These are phyloP conservation scores for Slavum lentiscoides DNA, from an alignment of 2,888 invertebrate genomes.

Conservation along the genomic window DNA sequence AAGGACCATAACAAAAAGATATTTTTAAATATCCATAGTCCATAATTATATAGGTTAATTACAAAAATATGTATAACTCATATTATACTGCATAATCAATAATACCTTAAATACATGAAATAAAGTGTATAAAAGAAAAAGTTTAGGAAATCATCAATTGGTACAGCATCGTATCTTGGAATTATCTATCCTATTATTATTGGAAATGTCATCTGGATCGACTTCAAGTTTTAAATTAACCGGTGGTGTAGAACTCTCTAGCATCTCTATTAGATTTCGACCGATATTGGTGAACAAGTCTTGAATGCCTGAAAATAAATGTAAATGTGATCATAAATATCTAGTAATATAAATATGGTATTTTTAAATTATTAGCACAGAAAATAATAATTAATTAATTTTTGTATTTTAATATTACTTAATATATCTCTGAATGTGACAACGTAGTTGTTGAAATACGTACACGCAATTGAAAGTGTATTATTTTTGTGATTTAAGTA, in stretches of 20 bases:
- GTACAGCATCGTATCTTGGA: constrained; percentile 41
- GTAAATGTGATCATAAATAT: neutral
- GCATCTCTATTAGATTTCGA: constrained; percentile 34
- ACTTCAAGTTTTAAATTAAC: constrained; percentile 46
- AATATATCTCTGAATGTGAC: too few species aligned
- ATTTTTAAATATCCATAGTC: too few species aligned
- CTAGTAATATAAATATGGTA: neutral
- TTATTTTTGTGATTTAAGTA: too few species aligned
- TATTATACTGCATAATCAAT: too few species aligned
- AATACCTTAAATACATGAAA: neutral
- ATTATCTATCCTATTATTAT: constrained; percentile 15
- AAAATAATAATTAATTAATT: neutral
- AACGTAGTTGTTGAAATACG: too few species aligned
- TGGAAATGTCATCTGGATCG: constrained; percentile 34
- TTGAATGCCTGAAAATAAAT: constrained; percentile 66
- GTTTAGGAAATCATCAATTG: constrained; percentile 7
- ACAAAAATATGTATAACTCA: too few species aligned
- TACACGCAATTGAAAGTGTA: too few species aligned
- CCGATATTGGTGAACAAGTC: constrained; percentile 65
- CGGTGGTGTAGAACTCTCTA: constrained; percentile 39
- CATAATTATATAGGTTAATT: too few species aligned
- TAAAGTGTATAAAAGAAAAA: neutral
- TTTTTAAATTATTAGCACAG: too few species aligned
- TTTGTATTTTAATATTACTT: too few species aligned
- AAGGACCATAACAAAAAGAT: too few species aligned